Evolutionary conservation across 2,113 vertebrate genomes (phyloP).

Genomic region (Pollachius pollachius): DNA sequence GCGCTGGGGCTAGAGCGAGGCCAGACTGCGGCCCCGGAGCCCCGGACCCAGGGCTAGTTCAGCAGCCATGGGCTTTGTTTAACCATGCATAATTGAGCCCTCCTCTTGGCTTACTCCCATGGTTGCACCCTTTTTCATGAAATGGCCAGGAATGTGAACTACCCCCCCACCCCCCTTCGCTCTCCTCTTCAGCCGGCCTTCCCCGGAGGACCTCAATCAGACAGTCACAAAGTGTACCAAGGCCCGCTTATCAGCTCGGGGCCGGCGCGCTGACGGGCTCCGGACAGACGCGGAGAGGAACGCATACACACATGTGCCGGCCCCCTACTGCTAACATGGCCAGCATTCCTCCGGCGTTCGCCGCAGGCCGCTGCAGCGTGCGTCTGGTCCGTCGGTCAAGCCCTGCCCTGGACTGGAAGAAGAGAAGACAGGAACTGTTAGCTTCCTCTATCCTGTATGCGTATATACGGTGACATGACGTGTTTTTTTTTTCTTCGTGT

Average conservation of each 20-base stretch:
- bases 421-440: no score
- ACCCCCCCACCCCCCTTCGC: not conserved
- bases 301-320: slow-evolving; percentile 31
- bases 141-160: slow-evolving; percentile 80
- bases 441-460: no score
- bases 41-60: slow-evolving; percentile 46
- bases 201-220: slow-evolving; percentile 73
- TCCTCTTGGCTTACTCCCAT: slow-evolving; percentile 78
- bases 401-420: not conserved
- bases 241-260: slow-evolving; percentile 73
- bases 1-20: no score
- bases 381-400: not conserved
- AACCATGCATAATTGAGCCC: slow-evolving; percentile 76
- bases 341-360: not conserved
- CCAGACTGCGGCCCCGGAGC: slow-evolving; percentile 33
- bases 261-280: slow-evolving; percentile 53
- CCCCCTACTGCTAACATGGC: not conserved
- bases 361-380: not conserved
- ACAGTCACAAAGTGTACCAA: slow-evolving; percentile 73
- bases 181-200: slow-evolving; percentile 66
- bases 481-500: no score
- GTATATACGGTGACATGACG: no score
- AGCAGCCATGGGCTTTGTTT: slow-evolving; percentile 74
- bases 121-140: slow-evolving; percentile 83
- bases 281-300: slow-evolving; percentile 53